Conservation (phyloP, 2,113 vertebrate genomes). For the Stomatorhinus ivindoensis region DNA sequence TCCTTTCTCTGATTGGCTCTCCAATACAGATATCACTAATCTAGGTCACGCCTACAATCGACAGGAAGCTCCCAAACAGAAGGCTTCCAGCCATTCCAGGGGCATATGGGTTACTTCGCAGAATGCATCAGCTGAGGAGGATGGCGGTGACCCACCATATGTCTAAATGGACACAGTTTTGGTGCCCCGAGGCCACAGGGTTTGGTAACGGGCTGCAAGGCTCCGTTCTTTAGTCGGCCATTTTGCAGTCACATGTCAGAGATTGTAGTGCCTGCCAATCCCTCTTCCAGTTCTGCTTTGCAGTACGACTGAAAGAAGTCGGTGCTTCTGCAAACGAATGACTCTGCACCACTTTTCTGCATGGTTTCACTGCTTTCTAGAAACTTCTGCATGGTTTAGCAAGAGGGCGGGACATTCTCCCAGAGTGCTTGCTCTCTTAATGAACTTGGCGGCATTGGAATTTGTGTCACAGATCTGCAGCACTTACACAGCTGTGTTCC, state of each 20-base stretch:
- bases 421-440: background rate
- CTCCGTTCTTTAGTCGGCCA: background rate
- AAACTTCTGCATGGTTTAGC: background rate
- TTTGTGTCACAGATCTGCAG: background rate
- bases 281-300: background rate
- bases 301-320: background rate
- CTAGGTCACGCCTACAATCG: background rate
- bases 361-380: background rate
- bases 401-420: background rate
- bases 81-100: background rate
- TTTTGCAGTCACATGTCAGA: background rate
- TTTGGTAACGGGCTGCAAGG: background rate
- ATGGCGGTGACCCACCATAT: background rate
- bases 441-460: background rate
- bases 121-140: background rate
- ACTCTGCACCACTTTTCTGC: background rate
- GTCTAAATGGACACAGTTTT: background rate
- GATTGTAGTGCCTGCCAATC: background rate
- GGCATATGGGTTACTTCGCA: background rate
- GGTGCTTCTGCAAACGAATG: background rate
- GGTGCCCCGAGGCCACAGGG: background rate
- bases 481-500: background rate
- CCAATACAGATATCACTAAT: background rate
- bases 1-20: background rate
- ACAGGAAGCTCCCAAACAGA: background rate